A percentile compares a stretch with the other conserved stretches of the same genome.
Conservation (phyloP, 2,888 invertebrate species). For the Brachypalpus laphriformis region DNA sequence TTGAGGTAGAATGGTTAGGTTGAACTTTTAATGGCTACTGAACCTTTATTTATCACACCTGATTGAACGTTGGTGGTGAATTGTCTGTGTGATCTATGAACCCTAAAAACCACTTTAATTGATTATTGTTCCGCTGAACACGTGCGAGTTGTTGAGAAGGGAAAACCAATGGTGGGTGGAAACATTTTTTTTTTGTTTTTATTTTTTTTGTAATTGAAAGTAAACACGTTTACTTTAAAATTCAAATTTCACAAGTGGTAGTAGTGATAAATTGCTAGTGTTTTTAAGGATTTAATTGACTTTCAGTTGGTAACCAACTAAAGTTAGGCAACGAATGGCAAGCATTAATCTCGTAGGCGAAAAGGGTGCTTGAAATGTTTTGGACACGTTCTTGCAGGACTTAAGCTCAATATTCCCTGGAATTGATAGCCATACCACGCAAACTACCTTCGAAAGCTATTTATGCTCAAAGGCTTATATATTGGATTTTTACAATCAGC, state of each 20-base stretch:
- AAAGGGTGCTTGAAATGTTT: not conserved
- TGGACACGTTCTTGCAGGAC: not conserved
- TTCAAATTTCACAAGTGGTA: not conserved
- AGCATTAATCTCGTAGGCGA: not conserved
- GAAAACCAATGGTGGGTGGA: not conserved
- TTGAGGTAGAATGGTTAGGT: not conserved
- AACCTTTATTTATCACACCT: conserved; percentile 3
- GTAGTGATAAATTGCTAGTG: not conserved
- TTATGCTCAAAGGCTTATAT: too few relatives aligned
- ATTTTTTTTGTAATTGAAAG: not conserved
- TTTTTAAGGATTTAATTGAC: not conserved
- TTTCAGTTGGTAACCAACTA: not conserved
- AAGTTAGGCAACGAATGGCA: not conserved
- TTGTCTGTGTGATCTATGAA: not conserved
- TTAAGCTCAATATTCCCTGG: not conserved
- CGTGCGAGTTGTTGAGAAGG: not conserved
- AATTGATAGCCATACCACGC: not conserved
- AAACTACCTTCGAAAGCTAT: too few relatives aligned
- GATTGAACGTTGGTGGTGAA: conserved; percentile 7
- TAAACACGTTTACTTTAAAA: not conserved
- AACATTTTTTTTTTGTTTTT: not conserved
- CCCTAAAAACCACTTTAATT: not conserved
- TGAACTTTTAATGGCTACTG: conserved; percentile 23
- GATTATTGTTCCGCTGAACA: not conserved
- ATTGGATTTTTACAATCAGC: too few relatives aligned